Base-by-base conservation (phyloP, 2,888 invertebrate genomes). In the Agriopis leucophaearia region DNA sequence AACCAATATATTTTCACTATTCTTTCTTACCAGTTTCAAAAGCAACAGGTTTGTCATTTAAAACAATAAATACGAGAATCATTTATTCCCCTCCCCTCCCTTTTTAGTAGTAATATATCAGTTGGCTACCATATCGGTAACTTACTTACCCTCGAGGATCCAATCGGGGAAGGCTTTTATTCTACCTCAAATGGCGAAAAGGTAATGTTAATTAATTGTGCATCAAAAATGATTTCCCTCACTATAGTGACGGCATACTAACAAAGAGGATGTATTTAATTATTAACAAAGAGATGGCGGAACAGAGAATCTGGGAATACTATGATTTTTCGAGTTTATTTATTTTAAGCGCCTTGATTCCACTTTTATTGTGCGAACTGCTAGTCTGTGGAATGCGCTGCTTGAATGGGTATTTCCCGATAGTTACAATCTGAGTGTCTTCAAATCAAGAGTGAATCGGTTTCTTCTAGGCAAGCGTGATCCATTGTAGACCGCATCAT, bases 111-210 rank as follows among this genome's bases (percentile, higher is more conserved):
- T 15, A 36, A 27, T 27, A 27, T 54, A 54, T 54, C 54, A 40
- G 18, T 40, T 40, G 54, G 15, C 9, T 16, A 40, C 38, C 38
- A 40, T 54, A 54, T 54, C 54, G 40, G 16, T 54, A 40, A 18
- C 40, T 54, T 54, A 40, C 40, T 40, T 54, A 54, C 51, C n/a
- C 51, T n/a, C 38, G 1, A 6, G 40, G 38, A 16, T 40, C 6
- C 40, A 18, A 40, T 54, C 54, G 12, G 16, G 40, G 15, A n/a
- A 16, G 40, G 18, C 54, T 54, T 40, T 54, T 54, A 54, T 35
- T n/a, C 1, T 7, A 51, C 51, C 51, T 6, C 15, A 54, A 54
- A 54, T 54, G 16, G 40, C 16, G 6, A 54, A 40, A 54, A 40
- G 10, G 54, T 15, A 3, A 9, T 5, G 40, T 12, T 16, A 16